These are phyloP conservation scores for Eupithecia vulgata DNA, from an alignment of 2,888 invertebrate species.

Conservation along the genomic window DNA sequence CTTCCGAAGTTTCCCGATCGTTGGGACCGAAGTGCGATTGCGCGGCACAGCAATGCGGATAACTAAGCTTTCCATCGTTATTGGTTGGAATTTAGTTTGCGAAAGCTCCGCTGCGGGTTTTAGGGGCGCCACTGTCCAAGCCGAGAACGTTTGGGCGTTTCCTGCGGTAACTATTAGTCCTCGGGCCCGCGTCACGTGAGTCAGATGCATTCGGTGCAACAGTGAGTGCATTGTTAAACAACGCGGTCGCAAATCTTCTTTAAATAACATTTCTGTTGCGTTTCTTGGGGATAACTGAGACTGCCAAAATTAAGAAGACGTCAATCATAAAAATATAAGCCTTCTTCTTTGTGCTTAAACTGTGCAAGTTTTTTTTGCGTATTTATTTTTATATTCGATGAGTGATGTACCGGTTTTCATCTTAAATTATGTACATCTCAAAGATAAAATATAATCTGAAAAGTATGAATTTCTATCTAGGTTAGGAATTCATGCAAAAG, in stretches of 20 bases:
- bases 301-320: neutral
- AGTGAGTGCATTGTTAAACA: conserved; percentile 14
- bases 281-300: neutral
- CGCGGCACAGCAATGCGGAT: conserved; percentile 13
- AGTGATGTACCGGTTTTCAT: neutral
- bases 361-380: neutral
- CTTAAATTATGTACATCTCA: neutral
- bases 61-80: neutral
- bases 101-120: conserved; percentile 22
- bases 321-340: neutral
- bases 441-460: neutral
- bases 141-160: neutral
- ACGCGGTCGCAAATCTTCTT: neutral
- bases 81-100: conserved; percentile 20
- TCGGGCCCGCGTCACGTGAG: conserved; percentile 10
- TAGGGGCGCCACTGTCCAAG: conserved; percentile 5
- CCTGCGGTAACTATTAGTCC: conserved; percentile 16
- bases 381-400: neutral
- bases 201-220: conserved; percentile 17
- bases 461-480: too few species aligned
- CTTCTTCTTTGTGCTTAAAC: neutral
- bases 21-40: neutral
- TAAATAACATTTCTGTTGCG: neutral
- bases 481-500: conserved; percentile 3
- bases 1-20: conserved; percentile 15